A percentile compares a stretch with the other conserved stretches of the same genome.
These are phyloP conservation scores for Heterotilapia buettikoferi DNA, from an alignment of 2,113 vertebrate species.

Conservation along the genomic window DNA sequence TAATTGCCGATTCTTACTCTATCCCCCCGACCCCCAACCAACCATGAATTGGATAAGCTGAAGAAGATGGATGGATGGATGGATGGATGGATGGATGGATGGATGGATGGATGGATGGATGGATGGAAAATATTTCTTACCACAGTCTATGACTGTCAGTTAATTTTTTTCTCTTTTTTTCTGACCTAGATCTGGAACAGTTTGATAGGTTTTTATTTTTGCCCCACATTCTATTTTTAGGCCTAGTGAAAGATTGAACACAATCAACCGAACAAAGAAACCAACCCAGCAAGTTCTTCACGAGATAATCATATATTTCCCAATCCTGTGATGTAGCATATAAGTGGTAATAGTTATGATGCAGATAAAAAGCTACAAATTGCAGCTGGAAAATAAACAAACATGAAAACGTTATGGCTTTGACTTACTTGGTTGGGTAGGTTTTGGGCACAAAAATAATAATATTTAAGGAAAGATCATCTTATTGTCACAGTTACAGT, in stretches of 20 bases:
- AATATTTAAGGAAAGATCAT: background rate
- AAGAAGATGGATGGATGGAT: background rate
- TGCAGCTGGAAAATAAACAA: background rate
- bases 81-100: background rate
- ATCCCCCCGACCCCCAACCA: accelerated
- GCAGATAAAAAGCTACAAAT: background rate
- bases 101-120: background rate
- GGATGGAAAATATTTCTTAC: background rate
- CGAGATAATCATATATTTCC: background rate
- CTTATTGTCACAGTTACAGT: background rate
- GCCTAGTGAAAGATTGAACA: background rate
- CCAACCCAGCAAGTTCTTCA: background rate
- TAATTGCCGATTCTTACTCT: background rate
- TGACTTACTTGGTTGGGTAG: background rate
- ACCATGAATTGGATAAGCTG: background rate
- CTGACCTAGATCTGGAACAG: constrained; percentile 38
- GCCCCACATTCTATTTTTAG: constrained; percentile 31
- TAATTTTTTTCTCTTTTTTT: background rate
- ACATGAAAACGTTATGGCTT: background rate
- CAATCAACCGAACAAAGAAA: background rate
- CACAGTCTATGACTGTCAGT: background rate
- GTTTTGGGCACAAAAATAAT: background rate
- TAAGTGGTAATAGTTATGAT: background rate
- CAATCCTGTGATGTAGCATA: background rate
- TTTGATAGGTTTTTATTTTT: constrained; percentile 20